phyloP scores from a whole-genome alignment of 2,113 vertebrate species.

The Hippopotamus amphibius region DNA sequence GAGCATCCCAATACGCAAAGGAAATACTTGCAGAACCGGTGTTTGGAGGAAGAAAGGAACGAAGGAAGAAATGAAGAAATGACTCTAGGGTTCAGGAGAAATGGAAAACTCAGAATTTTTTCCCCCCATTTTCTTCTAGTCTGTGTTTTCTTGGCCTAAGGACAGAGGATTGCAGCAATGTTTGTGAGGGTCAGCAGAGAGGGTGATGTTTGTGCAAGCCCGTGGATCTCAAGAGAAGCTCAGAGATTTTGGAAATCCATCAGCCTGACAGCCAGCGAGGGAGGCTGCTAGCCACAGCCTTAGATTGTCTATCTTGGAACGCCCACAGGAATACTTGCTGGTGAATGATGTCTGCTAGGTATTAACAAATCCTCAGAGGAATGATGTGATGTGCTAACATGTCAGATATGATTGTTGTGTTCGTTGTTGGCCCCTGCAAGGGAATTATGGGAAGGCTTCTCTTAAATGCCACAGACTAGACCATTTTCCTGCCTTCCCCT shows the following conservation, averaged over 20 bases:
- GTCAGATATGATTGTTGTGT: background rate
- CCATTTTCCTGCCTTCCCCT: conserved; percentile 22
- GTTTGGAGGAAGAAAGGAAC: background rate
- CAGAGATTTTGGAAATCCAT: background rate
- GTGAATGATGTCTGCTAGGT: background rate
- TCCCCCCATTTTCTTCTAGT: background rate
- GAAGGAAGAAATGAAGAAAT: background rate
- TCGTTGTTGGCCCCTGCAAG: background rate
- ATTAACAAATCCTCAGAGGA: conserved; percentile 1
- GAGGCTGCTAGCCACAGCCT: background rate
- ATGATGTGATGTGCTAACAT: background rate
- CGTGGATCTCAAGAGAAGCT: background rate
- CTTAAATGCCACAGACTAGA: conserved; percentile 3
- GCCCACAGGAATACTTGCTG: background rate
- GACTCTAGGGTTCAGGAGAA: background rate
- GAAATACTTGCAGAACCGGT: background rate
- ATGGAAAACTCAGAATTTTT: background rate
- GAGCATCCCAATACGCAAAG: background rate
- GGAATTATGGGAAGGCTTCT: background rate
- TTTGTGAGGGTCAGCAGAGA: background rate
- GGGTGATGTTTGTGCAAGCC: background rate
- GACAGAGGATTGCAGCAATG: background rate
- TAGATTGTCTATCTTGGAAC: background rate
- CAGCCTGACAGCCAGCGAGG: background rate
- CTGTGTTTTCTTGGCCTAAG: background rate